These are phyloP conservation scores for Euura saliciscinereae DNA, from an alignment of 1,140 invertebrate genomes.

Conservation along the genomic window DNA sequence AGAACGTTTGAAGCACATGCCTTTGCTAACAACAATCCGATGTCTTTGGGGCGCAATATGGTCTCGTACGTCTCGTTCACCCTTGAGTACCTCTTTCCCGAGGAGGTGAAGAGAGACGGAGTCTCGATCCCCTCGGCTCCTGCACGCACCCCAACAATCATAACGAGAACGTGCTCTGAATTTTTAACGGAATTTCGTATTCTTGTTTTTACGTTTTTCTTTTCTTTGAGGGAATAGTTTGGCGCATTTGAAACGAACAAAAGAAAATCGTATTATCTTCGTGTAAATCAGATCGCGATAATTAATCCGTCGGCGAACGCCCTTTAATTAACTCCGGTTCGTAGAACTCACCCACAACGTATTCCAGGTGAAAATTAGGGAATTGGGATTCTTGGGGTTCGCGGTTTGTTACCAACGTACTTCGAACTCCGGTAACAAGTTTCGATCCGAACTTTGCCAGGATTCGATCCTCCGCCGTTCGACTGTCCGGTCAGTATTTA, in stretches of 20 bases:
- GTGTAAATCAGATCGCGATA: too few species aligned
- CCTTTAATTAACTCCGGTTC: background rate
- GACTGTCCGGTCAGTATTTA: too few species aligned
- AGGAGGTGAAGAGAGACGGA: background rate
- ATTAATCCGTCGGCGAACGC: background rate
- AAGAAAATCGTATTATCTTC: too few species aligned
- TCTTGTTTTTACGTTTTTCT: background rate
- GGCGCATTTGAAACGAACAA: too few species aligned
- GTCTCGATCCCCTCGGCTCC: too few species aligned
- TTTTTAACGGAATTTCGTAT: background rate
- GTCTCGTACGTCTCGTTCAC: background rate
- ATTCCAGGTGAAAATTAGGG: background rate
- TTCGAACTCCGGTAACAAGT: constrained; percentile 1
- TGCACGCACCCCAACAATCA: background rate
- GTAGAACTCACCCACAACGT: background rate
- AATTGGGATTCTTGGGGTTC: background rate
- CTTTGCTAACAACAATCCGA: background rate
- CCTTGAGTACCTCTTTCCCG: constrained; percentile 3
- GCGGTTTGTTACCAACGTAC: background rate
- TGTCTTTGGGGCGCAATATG: constrained; percentile 2
- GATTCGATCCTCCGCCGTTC: too few species aligned
- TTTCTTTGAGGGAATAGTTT: too few species aligned
- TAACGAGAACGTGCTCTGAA: constrained; percentile 7
- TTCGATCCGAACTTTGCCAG: background rate
- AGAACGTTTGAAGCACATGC: constrained; percentile 2